phyloP scores from a whole-genome alignment of 2,888 invertebrate species.

The Kuschelorhynchus macadamiae region DNA sequence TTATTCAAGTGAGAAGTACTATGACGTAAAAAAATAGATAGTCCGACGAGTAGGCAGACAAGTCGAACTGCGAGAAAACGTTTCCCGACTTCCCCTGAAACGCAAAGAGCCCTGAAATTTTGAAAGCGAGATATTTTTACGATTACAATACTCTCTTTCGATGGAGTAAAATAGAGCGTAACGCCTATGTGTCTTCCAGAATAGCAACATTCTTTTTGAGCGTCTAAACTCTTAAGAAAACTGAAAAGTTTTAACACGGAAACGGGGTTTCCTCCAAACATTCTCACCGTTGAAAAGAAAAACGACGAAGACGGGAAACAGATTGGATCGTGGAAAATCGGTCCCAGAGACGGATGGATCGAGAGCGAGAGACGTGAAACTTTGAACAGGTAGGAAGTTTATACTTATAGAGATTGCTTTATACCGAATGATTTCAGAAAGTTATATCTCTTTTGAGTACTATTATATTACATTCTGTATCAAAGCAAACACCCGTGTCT shows the following conservation, averaged over 20 bases:
- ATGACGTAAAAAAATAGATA: too few species aligned
- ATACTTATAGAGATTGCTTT: constrained; percentile 11
- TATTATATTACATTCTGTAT: too few species aligned
- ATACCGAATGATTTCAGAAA: too few species aligned
- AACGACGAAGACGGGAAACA: constrained; percentile 31
- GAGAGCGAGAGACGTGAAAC: constrained; percentile 17
- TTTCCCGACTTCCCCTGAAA: too few species aligned
- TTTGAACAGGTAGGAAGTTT: constrained; percentile 22
- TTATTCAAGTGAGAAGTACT: too few species aligned
- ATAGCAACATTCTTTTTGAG: constrained; percentile 26
- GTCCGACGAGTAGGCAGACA: too few species aligned
- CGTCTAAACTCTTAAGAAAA: constrained; percentile 30
- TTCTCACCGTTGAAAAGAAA: constrained; percentile 38
- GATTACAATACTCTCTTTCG: background rate
- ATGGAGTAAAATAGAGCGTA: background rate
- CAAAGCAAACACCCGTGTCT: too few species aligned
- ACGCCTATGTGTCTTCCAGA: constrained; percentile 21
- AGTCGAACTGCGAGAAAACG: too few species aligned
- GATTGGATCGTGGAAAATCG: constrained; percentile 48
- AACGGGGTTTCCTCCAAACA: constrained; percentile 19
- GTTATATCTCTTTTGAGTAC: too few species aligned
- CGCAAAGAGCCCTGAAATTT: too few species aligned
- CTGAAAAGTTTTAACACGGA: constrained; percentile 38
- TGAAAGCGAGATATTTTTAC: too few species aligned
- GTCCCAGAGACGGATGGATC: constrained; percentile 32